Evolutionary conservation across 2,113 vertebrate genomes (phyloP).

Genomic region (Agelaius phoeniceus): DNA sequence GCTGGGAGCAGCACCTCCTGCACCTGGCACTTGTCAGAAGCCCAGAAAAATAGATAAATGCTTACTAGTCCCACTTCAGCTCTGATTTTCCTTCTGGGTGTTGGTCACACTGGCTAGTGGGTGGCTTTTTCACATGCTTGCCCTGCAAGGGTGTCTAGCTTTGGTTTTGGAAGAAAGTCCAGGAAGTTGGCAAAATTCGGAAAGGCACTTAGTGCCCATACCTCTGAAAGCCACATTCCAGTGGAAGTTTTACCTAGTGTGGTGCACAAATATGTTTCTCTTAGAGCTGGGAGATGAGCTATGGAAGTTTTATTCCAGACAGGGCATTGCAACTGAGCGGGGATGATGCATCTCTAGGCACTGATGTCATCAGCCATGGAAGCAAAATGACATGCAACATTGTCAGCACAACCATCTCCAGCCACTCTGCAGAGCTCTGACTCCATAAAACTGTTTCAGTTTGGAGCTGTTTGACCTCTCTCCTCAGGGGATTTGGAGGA

Average conservation of each 20-base stretch:
- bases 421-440: fast-evolving
- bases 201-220: neutral
- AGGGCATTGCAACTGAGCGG: neutral
- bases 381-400: neutral
- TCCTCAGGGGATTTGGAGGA: neutral
- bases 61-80: neutral
- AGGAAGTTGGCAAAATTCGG: neutral
- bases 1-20: neutral
- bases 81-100: neutral
- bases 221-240: neutral
- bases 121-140: neutral
- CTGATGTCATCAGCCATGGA: neutral
- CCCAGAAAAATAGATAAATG: neutral
- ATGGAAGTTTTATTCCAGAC: neutral
- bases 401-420: neutral
- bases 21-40: neutral
- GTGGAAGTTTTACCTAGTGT: neutral
- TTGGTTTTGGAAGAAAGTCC: neutral
- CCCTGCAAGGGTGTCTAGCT: neutral
- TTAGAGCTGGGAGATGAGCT: neutral
- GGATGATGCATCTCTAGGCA: neutral
- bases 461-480: fast-evolving
- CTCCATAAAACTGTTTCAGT: fast-evolving
- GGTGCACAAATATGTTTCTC: neutral
- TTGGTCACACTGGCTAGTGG: neutral